These are phyloP conservation scores for Leptinotarsa juncta DNA, from an alignment of 2,888 invertebrate genomes.

Conservation along the genomic window DNA sequence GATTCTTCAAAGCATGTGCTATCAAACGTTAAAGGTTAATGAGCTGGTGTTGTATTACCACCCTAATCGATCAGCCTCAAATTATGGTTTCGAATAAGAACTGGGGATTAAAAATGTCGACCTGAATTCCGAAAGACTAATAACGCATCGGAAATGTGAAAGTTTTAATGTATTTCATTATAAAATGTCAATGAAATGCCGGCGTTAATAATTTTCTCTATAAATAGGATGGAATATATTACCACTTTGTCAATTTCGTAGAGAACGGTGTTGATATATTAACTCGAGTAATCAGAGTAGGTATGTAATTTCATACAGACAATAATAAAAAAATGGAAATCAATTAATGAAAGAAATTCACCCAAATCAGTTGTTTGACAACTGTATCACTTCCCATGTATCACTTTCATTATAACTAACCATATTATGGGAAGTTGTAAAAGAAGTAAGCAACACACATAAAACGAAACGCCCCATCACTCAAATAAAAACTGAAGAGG, in stretches of 20 bases:
- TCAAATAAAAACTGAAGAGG: too few relatives aligned
- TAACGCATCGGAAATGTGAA: conserved; percentile 43
- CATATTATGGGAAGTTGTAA: too few relatives aligned
- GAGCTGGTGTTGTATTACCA: not conserved
- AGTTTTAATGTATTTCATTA: conserved; percentile 37
- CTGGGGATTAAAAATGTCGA: conserved; percentile 30
- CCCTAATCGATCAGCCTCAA: conserved; percentile 20
- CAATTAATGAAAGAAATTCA: too few relatives aligned
- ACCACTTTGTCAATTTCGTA: not conserved
- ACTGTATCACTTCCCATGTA: too few relatives aligned
- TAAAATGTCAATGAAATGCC: conserved; percentile 53
- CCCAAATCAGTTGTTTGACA: too few relatives aligned
- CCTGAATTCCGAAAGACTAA: conserved; percentile 25
- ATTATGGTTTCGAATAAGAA: conserved; percentile 26
- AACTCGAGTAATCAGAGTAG: not conserved
- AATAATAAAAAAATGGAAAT: not conserved
- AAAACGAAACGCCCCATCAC: too few relatives aligned
- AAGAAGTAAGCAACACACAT: too few relatives aligned
- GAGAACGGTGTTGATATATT: not conserved
- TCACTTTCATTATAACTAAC: too few relatives aligned
- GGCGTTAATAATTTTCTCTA: conserved; percentile 46
- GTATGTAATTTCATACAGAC: not conserved
- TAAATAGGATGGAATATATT: conserved; percentile 40
- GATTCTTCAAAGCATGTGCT: not conserved
- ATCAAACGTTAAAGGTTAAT: conserved; percentile 14